These are phyloP conservation scores for Athripsodes cinereus DNA, from an alignment of 2,888 invertebrate genomes.

Conservation along the genomic window DNA sequence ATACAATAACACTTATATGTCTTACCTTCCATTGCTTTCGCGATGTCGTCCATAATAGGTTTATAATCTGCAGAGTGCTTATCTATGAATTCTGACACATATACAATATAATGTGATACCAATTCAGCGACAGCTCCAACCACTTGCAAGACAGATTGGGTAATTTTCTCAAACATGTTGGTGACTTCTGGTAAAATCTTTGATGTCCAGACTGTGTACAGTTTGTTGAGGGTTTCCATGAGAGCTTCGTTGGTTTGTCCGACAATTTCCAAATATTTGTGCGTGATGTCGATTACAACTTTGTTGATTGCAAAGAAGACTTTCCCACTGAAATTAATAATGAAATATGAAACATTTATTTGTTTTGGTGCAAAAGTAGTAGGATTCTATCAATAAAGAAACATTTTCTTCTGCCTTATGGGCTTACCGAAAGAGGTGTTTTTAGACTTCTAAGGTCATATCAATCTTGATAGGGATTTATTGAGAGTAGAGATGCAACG, in stretches of 20 bases:
- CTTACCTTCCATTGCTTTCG: conserved; percentile 49
- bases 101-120: conserved; percentile 45
- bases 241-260: conserved; percentile 35
- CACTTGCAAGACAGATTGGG: conserved; percentile 29
- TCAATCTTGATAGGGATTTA: no score
- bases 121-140: conserved; percentile 40
- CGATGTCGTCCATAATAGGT: conserved; percentile 49
- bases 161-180: neutral
- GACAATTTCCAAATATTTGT: conserved; percentile 29
- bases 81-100: conserved; percentile 52
- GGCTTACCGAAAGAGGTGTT: no score
- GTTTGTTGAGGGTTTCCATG: conserved; percentile 27
- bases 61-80: conserved; percentile 62
- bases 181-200: conserved; percentile 35
- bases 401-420: no score
- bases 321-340: neutral
- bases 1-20: no score
- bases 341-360: no score
- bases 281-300: neutral
- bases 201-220: conserved; percentile 30
- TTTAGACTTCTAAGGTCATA: no score
- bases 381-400: no score
- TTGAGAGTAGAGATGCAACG: no score
- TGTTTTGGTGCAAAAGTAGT: no score
- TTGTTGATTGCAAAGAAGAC: conserved; percentile 7